phyloP scores from a whole-genome alignment of 2,797 vertebrate genomes.

The Poeciliopsis presidionis region DNA sequence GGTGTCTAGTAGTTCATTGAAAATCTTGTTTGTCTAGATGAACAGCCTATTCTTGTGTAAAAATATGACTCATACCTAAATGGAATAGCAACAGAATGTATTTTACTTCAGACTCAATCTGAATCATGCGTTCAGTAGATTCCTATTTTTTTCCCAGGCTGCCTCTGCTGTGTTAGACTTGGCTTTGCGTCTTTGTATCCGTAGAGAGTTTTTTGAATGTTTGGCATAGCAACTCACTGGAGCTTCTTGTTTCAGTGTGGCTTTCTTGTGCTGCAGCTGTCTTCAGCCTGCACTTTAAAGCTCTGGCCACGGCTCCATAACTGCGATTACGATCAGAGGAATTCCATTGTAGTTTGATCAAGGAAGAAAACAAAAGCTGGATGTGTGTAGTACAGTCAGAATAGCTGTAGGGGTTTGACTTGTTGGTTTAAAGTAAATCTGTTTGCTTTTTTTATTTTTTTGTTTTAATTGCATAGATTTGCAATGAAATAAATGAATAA shows the following conservation, averaged over 20 bases:
- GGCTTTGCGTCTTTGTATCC: constrained; percentile 31
- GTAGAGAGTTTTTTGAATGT: constrained; percentile 44
- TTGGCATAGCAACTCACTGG: constrained; percentile 62
- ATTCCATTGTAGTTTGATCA: constrained; percentile 22
- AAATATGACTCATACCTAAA: background rate
- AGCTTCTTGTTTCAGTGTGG: constrained; percentile 59
- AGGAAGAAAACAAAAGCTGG: constrained; percentile 22
- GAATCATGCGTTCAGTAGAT: background rate
- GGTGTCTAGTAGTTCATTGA: background rate
- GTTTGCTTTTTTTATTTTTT: background rate
- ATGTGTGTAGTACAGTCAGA: constrained; percentile 12
- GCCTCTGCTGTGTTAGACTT: background rate
- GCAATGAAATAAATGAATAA: background rate
- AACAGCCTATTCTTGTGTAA: background rate
- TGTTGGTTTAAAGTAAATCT: constrained; percentile 33
- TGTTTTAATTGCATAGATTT: background rate
- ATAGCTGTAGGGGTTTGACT: constrained; percentile 11
- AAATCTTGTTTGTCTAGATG: background rate
- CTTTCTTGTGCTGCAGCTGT: constrained; percentile 64
- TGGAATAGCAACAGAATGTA: background rate
- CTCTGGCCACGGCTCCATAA: constrained; percentile 16
- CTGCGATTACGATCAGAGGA: constrained; percentile 5
- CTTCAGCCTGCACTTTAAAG: constrained; percentile 48
- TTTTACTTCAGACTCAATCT: background rate
- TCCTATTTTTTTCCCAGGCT: background rate